Conservation (phyloP, 2,888 invertebrate species). For the Napeogenes inachia region DNA sequence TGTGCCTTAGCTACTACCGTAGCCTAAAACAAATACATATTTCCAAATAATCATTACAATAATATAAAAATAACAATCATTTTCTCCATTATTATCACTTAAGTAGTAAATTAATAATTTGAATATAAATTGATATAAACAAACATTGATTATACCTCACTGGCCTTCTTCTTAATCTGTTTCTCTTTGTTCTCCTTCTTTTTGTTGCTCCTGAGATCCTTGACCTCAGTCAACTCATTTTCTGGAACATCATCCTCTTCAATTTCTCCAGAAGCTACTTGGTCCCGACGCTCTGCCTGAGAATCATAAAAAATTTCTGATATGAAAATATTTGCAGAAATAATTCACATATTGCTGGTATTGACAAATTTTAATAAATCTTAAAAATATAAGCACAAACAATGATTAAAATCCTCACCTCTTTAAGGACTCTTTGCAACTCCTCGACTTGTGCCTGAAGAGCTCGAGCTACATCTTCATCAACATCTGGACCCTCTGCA, state of each 20-base stretch:
- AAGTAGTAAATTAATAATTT: neutral
- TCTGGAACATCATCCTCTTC: conserved; percentile 50
- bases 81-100: too few species aligned
- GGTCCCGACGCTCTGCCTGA: conserved; percentile 62
- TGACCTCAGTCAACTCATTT: conserved; percentile 64
- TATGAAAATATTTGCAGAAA: conserved; percentile 20
- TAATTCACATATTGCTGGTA: conserved; percentile 6
- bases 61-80: too few species aligned
- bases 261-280: conserved; percentile 44
- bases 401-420: conserved; percentile 41
- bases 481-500: conserved; percentile 60
- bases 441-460: conserved; percentile 72
- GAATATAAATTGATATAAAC: neutral
- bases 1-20: conserved; percentile 50
- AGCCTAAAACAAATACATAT: conserved; percentile 38
- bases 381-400: too few species aligned
- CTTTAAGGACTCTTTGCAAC: conserved; percentile 67
- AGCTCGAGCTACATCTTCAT: conserved; percentile 62
- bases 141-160: conserved; percentile 44
- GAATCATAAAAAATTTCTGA: conserved; percentile 1
- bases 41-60: neutral
- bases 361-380: neutral
- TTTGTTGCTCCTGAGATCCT: conserved; percentile 71
- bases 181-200: conserved; percentile 74
- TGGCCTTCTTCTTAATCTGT: conserved; percentile 65